Conservation (phyloP, 2,888 invertebrate species). For the Dusona sp. region DNA sequence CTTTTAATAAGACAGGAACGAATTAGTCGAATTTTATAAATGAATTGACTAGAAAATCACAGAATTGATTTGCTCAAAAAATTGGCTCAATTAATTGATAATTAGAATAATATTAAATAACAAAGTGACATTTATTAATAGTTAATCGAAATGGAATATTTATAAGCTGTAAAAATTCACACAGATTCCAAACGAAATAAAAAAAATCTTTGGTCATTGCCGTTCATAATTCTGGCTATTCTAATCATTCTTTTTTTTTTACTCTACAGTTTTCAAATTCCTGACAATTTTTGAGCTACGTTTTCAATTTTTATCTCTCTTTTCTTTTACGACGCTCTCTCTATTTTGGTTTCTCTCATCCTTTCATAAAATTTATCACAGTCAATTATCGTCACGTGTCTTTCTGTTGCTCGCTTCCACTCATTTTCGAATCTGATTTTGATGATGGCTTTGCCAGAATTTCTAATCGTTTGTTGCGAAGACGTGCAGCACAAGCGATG, state of each 20-base stretch:
- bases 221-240: neutral
- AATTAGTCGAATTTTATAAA: neutral
- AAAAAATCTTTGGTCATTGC: neutral
- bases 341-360: neutral
- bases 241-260: neutral
- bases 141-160: neutral
- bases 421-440: conserved; percentile 7
- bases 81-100: neutral
- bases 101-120: neutral
- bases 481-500: conserved; percentile 66
- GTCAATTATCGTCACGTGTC: conserved; percentile 55
- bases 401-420: neutral
- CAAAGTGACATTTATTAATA: neutral
- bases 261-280: neutral
- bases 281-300: conserved; percentile 7
- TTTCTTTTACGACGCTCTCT: neutral
- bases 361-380: conserved; percentile 54
- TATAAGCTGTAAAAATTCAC: neutral
- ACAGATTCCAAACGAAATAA: neutral
- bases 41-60: conserved; percentile 2
- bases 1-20: neutral
- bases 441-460: conserved; percentile 8
- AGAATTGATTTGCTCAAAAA: neutral
- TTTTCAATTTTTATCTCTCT: neutral
- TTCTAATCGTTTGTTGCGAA: conserved; percentile 56